Evolutionary conservation across 2,113 vertebrate species (phyloP).

Genomic region (Barnardius zonarius): DNA sequence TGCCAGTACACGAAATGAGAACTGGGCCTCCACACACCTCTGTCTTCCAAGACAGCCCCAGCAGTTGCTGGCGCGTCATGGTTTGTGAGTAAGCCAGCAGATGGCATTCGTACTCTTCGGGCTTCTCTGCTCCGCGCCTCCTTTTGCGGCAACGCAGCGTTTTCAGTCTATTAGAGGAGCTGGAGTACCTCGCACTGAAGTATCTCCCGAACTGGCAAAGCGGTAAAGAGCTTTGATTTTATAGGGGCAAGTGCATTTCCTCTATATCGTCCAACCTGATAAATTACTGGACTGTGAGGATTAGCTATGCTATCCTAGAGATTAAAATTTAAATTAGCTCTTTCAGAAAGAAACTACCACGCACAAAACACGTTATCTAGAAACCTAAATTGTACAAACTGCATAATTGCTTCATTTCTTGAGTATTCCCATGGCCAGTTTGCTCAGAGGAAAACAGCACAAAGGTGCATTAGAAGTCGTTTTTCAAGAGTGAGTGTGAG

Average conservation of each 20-base stretch:
- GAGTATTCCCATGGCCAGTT: neutral
- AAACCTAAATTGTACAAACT: neutral
- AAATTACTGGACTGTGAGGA: neutral
- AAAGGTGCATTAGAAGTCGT: neutral
- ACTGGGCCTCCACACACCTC: neutral
- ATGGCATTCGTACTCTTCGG: slow-evolving; percentile 16
- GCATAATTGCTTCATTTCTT: neutral
- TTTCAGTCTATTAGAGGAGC: neutral
- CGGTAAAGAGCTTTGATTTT: neutral
- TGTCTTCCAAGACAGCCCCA: neutral
- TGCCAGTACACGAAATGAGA: neutral
- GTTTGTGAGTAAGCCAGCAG: slow-evolving; percentile 15
- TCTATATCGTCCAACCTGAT: neutral
- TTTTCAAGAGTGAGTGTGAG: neutral
- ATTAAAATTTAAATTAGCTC: neutral
- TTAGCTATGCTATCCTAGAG: neutral
- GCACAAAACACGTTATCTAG: neutral
- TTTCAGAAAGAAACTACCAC: neutral
- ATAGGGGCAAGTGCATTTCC: neutral
- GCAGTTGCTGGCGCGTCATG: neutral
- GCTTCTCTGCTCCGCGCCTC: neutral
- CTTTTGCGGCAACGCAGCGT: rapidly evolving
- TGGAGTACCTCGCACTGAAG: rapidly evolving
- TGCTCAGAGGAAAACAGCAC: neutral
- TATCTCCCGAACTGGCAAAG: neutral